These are phyloP conservation scores for Upupa epops DNA, from an alignment of 2,113 vertebrate species.

Conservation along the genomic window DNA sequence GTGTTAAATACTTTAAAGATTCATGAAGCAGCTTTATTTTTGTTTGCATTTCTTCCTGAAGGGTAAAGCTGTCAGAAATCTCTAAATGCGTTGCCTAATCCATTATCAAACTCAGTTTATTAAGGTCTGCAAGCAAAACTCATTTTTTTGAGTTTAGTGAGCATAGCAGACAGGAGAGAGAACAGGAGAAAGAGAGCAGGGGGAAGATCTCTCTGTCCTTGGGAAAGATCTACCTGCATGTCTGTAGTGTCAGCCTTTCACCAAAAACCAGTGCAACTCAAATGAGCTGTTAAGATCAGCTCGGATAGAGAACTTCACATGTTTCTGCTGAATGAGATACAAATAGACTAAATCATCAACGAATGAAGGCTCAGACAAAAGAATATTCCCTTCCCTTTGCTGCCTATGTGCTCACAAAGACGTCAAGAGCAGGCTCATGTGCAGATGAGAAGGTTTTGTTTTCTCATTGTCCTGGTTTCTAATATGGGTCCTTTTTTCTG, in stretches of 20 bases:
- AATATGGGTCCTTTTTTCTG: neutral
- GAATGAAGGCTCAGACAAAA: neutral
- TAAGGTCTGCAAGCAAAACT: conserved; percentile 51
- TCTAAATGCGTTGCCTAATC: conserved; percentile 68
- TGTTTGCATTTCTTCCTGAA: conserved; percentile 66
- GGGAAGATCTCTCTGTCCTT: neutral
- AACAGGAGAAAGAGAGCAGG: neutral
- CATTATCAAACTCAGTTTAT: conserved; percentile 46
- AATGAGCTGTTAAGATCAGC: neutral
- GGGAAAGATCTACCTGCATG: neutral
- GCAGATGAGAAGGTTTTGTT: neutral
- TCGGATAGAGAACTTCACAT: neutral
- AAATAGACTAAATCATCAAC: neutral
- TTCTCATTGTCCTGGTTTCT: neutral
- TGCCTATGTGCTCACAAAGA: neutral
- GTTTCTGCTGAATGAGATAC: neutral
- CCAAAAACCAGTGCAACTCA: neutral
- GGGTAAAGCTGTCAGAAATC: conserved; percentile 64
- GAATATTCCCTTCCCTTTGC: neutral
- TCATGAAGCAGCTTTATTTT: conserved; percentile 72
- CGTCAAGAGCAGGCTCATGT: neutral
- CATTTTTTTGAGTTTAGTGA: conserved; percentile 8
- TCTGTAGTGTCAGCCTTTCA: neutral
- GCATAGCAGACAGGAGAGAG: neutral
- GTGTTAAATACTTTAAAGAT: conserved; percentile 70